Evolutionary conservation across 2,888 invertebrate species (phyloP), one percentile per base, ranked within the genome.

Genomic region (Elegia similella): DNA sequence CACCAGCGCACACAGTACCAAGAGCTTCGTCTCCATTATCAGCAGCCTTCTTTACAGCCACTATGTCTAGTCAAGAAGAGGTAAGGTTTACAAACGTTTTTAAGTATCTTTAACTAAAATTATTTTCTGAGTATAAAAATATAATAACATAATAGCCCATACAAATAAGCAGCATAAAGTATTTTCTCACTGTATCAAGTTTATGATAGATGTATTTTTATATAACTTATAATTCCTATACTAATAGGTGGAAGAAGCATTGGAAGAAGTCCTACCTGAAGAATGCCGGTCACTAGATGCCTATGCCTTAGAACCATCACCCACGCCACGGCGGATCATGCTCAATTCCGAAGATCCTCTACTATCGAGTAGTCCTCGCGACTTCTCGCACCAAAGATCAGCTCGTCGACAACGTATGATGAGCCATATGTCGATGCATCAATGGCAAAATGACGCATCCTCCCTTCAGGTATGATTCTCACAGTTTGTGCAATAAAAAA

Each of bases 321-420:
- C 95, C 6, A 86, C 96, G 7, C 95, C 96, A 64, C 95, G 95
- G 5, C 95, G 96, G 72, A 97, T 97, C 93, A 95, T 97, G 95
- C 94, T 96, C 10, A 97, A 97, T 76, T 96, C 96, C 0, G 97
- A 97, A 72, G 97, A 97, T 79, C 97, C 97, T 0, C 82, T 97
- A 3, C 81, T 97, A 15, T 97, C 97, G 0, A 96, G 96, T 59
- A 96, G 95, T 66, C 96, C 97, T 0, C 95, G 96, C 62, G 96
- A 97, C 75, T 96, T 96, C 73, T 92, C 90, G 6, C 80, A 90
- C 59, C 90, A 88, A 65, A 69, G 88, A 54, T 80, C 81, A 42
- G 66, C 81, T 47, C 80, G 86, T 53, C 82, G 87, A 47, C 81
- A 82, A 46, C 82, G 88, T 46, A 64, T 82, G 58, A 65, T 69